These are phyloP conservation scores for Oreotragus oreotragus DNA, from an alignment of 2,113 vertebrate species.

Conservation along the genomic window DNA sequence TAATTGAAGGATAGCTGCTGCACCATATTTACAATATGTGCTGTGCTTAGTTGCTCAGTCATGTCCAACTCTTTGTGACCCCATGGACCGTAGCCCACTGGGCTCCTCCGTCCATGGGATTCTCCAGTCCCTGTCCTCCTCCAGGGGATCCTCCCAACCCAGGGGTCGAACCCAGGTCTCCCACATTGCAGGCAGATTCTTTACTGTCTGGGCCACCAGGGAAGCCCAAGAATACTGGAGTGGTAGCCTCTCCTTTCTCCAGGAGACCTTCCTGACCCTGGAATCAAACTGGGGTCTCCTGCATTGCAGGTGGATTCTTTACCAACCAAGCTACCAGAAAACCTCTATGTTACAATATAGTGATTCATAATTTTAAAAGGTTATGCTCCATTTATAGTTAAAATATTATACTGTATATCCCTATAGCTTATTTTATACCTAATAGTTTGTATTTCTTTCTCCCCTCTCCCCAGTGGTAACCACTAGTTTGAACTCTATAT, in stretches of 20 bases:
- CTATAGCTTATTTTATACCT: background rate
- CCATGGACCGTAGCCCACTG: background rate
- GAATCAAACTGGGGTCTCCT: background rate
- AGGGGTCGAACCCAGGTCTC: background rate
- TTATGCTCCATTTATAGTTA: background rate
- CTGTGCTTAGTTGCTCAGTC: background rate
- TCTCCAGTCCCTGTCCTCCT: background rate
- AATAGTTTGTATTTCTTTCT: background rate
- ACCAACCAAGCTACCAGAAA: background rate
- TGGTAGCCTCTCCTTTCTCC: background rate
- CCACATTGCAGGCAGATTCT: background rate
- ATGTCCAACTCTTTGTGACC: background rate
- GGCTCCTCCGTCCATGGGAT: background rate
- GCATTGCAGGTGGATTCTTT: background rate
- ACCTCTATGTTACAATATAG: background rate
- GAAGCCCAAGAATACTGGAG: background rate
- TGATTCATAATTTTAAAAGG: background rate
- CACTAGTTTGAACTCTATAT: background rate
- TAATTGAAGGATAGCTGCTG: background rate
- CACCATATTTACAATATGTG: background rate
- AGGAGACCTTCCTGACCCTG: background rate
- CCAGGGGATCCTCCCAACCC: background rate
- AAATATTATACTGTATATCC: background rate
- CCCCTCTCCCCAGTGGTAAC: background rate
- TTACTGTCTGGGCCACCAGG: background rate